A percentile compares a stretch with the other conserved stretches of the same genome.
phyloP scores from a whole-genome alignment of 2,888 invertebrate species.

The Meteorus colon region DNA sequence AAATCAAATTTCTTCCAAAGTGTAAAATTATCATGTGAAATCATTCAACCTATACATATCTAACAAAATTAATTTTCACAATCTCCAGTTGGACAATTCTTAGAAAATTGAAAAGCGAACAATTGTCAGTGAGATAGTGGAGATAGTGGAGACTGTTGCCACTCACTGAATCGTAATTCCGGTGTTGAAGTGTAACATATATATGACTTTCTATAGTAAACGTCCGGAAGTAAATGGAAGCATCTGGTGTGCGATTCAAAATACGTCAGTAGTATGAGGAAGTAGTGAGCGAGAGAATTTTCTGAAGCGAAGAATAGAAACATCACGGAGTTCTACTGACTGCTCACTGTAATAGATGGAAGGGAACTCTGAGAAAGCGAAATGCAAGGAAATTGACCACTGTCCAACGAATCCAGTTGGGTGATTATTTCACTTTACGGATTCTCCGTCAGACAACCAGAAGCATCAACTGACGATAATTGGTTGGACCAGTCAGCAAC shows the following conservation, averaged over 20 bases:
- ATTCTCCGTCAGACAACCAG: conserved; percentile 23
- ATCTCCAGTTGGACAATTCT: conserved; percentile 32
- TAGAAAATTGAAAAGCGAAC: conserved; percentile 1
- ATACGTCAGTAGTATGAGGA: conserved; percentile 12
- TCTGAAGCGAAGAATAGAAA: conserved; percentile 2
- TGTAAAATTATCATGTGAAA: too few species aligned
- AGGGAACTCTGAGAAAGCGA: not conserved
- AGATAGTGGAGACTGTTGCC: not conserved
- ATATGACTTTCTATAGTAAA: conserved; percentile 8
- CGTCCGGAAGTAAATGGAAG: conserved; percentile 31
- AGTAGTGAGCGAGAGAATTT: not conserved
- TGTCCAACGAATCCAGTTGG: conserved; percentile 22
- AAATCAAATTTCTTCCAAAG: too few species aligned
- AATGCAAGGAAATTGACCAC: conserved; percentile 5
- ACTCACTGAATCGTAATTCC: conserved; percentile 33
- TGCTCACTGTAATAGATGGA: not conserved
- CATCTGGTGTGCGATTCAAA: conserved; percentile 11
- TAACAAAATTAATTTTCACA: not conserved
- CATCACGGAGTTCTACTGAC: not conserved
- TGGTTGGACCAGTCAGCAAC: conserved; percentile 64
- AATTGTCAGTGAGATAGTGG: not conserved
- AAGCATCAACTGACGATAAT: conserved; percentile 59
- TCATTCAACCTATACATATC: not conserved
- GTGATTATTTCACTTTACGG: not conserved
- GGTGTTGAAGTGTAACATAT: conserved; percentile 12